Evolutionary conservation across 2,888 invertebrate genomes (phyloP), one percentile per base, ranked within the genome.

Genomic region (Ganaspis brasiliensis): DNA sequence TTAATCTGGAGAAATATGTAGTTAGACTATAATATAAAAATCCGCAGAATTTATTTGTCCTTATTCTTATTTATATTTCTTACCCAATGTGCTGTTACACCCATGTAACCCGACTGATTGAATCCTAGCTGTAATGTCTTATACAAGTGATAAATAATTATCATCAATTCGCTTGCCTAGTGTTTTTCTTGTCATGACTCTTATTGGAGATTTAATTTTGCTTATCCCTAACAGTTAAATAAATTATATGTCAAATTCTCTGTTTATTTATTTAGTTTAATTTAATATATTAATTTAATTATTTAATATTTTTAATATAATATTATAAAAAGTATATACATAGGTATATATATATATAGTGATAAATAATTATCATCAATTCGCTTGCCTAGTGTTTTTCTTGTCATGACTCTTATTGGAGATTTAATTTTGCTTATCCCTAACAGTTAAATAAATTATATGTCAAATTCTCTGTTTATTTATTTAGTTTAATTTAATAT

Each of bases 21-120:
- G 24, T 71, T 49, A 35, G 59, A 31, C 35, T 71, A 80, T 75
- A 73, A 78, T 75, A 78, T 76, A 76, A 70, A 75, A 76, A 77
- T 76, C 74, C 72, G 37, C 72, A 61, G 37, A 78, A 72, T 75
- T 73, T 72, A 16, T 16, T 19, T 52, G 14, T 14, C 2, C 40
- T 72, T 4, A 55, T n/a, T n/a, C n/a, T n/a, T 40, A 24, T 9
- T 55, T 55, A 55, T 21, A 55, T 61, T 49, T 45, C 21, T 73
- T 45, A 73, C 73, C 73, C 73, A 73, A 61, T 73, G 61, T 24
- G 73, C 73, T 61, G 73, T 73, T n/a, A 73, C 61, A 37, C 73
- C 61, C 19, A 73, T 49, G 19, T 49, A 73, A 45, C 73, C 61
- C 45, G n/a, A n/a, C 19, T 59, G 10, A 4, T 61, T n/a, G 21